Evolutionary conservation across 2,888 invertebrate species (phyloP).

Genomic region (Acanthosepion pharaonis): DNA sequence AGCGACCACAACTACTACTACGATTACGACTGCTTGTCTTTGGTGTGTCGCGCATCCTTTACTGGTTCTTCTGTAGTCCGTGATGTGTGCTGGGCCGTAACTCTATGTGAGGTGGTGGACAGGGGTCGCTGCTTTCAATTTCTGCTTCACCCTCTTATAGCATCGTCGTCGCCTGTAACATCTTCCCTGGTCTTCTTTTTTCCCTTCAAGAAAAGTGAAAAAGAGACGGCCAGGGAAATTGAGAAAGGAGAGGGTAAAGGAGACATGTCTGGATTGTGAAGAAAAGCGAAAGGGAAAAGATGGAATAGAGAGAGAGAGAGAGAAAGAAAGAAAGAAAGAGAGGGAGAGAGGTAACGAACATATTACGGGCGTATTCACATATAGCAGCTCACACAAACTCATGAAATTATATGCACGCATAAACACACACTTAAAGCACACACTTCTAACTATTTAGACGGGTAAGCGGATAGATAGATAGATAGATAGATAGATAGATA

Average conservation of each 20-base stretch:
- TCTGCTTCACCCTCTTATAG: neutral
- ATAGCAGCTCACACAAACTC: too few species aligned
- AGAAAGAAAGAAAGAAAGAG: neutral
- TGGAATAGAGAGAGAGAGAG: neutral
- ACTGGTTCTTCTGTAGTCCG: neutral
- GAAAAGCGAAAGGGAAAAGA: neutral
- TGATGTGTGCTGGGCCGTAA: neutral
- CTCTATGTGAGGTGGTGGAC: neutral
- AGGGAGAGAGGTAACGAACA: neutral
- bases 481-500: neutral
- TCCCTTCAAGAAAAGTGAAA: neutral
- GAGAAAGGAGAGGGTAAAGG: neutral
- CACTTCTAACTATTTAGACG: neutral
- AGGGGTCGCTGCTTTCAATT: constrained; percentile 18
- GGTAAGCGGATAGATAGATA: neutral
- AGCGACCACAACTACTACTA: neutral
- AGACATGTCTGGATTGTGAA: neutral
- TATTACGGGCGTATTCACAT: too few species aligned
- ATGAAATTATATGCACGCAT: too few species aligned
- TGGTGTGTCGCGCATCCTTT: constrained; percentile 2
- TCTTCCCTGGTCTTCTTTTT: neutral
- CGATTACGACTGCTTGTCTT: neutral
- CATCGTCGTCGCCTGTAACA: neutral
- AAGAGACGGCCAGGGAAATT: neutral
- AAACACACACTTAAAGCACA: too few species aligned